phyloP scores from a whole-genome alignment of 2,888 invertebrate species.

The Opisthograptis luteolata region DNA sequence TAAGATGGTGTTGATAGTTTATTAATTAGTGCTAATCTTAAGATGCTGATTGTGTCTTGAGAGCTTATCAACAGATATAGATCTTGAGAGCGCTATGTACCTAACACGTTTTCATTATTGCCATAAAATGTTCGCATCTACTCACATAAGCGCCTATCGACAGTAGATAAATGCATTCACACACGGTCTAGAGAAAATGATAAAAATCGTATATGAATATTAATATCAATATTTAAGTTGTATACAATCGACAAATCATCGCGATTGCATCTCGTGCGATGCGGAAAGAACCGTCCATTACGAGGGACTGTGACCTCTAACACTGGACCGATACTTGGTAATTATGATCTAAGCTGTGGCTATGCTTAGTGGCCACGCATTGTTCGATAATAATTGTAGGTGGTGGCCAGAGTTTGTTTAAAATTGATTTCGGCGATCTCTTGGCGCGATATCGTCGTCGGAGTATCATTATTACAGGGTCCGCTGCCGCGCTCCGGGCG shows the following conservation, averaged over 20 bases:
- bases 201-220: constrained; percentile 77
- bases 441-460: constrained; percentile 66
- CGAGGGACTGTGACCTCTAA: constrained; percentile 76
- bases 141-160: neutral
- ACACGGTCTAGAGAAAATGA: constrained; percentile 44
- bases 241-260: constrained; percentile 80
- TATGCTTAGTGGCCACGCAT: constrained; percentile 67
- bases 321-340: constrained; percentile 61
- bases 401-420: constrained; percentile 81
- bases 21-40: too few species aligned
- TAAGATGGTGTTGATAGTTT: too few species aligned
- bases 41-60: too few species aligned
- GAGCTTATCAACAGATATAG: too few species aligned
- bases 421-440: constrained; percentile 82
- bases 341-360: constrained; percentile 17
- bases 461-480: constrained; percentile 68
- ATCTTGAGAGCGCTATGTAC: too few species aligned
- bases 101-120: neutral
- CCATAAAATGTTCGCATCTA: neutral
- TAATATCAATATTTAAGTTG: constrained; percentile 82
- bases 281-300: constrained; percentile 76
- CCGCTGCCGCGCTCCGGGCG: constrained; percentile 48
- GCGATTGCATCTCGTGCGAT: constrained; percentile 77
- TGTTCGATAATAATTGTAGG: constrained; percentile 80
- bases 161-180: constrained; percentile 16